Evolutionary conservation across 30 jellyfish, hydroid and myxozoan species (phyloP).

Genomic region (Cassiopea xamachana): DNA sequence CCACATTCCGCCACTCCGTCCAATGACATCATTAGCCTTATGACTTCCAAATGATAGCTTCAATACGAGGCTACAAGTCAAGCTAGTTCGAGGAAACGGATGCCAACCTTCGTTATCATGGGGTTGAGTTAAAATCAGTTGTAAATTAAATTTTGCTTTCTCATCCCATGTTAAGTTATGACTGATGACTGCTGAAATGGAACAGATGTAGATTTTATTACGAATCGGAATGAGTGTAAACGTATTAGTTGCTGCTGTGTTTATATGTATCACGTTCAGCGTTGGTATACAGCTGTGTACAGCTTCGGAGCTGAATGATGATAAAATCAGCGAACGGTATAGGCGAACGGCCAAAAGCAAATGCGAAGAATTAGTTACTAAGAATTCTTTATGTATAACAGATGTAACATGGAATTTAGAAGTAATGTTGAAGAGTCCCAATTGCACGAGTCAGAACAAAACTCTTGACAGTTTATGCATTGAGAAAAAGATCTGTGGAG

Average conservation of each 20-base stretch:
- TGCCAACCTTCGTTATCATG: no score
- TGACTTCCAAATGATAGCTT: no score
- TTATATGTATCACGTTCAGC: neutral
- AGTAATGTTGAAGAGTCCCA: neutral
- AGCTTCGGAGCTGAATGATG: neutral
- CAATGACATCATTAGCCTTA: no score
- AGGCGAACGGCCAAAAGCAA: neutral
- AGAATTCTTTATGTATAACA: neutral
- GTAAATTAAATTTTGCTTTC: no score
- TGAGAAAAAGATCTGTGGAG: neutral
- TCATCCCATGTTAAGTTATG: no score
- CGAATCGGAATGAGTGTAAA: neutral
- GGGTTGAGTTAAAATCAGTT: no score
- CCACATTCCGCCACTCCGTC: no score
- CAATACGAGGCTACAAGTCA: no score
- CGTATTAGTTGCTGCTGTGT: neutral
- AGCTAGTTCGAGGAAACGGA: no score
- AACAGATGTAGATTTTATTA: no score
- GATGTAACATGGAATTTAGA: neutral
- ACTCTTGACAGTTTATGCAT: neutral
- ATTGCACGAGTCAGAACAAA: neutral
- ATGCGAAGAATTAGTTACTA: neutral
- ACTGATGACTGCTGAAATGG: no score
- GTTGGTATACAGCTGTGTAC: neutral
- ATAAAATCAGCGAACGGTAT: neutral